Base-by-base conservation (phyloP, 2,888 invertebrate genomes). In the Empis livida region DNA sequence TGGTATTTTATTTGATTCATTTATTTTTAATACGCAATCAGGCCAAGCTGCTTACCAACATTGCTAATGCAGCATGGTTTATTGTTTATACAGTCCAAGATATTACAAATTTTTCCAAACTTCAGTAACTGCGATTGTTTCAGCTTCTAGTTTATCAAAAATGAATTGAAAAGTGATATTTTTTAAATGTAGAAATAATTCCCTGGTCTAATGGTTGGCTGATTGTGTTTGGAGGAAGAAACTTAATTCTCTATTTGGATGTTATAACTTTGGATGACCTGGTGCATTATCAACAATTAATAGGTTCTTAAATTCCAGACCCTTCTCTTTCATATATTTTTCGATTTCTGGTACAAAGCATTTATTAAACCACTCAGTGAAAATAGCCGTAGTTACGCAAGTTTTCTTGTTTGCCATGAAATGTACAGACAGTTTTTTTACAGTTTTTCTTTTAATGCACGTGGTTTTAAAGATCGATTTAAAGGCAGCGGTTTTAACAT, bases 211-310 rank as follows among this genome's bases (percentile, higher is more conserved):
- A 49, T 41, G 55, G 57, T 48, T 59, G 49, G 6, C 55, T 53
- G 32, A 57, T 59, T 10, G 55, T 57, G 53, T 61, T 61, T 16
- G 57, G 56, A 37, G 58, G 31, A 61, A 55, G 50, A 57, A 59
- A 27, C 54, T 43, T 40, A 55, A 42, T 45, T 54, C 43, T n/a
- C 53, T 47, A 48, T 55, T 56, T 50, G 46, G 45, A 46, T 53
- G 53, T 43, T 51, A 50, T 39, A 56, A 47, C 10, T 48, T 49
- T 15, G 54, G 53, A 52, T 57, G 56, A 20, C 51, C 47, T 5
- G 53, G 53, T 43, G 54, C 52, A 51, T 56, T 56, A 46, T 58
- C 54, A 40, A 57, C 49, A 38, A 57, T 32, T 43, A 57, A 44
- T 27, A 55, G 49, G 44, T 53, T 51, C 54, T 55, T 53, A 48